These are phyloP conservation scores for Athalia rosae DNA, from an alignment of 2,888 invertebrate species.

Conservation along the genomic window DNA sequence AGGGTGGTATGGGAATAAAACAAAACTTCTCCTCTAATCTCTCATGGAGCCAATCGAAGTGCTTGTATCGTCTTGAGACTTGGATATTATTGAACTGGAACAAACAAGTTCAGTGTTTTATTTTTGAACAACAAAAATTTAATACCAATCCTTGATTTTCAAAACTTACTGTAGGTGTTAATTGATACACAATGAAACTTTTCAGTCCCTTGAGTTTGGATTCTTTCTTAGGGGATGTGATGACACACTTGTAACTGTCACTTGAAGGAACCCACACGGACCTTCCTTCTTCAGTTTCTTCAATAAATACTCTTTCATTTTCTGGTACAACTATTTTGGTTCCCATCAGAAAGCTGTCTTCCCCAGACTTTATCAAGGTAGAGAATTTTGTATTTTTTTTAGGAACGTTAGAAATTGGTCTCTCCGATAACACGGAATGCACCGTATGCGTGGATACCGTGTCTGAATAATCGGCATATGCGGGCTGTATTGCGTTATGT, in stretches of 20 bases:
- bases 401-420: conserved; percentile 74
- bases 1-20: conserved; percentile 94
- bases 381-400: conserved; percentile 89
- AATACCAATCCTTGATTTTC: neutral
- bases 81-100: conserved; percentile 90
- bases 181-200: conserved; percentile 96
- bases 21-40: conserved; percentile 95
- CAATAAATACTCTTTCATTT: conserved; percentile 82
- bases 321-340: conserved; percentile 83
- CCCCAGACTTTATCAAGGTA: conserved; percentile 91
- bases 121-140: neutral
- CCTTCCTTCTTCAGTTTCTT: conserved; percentile 81
- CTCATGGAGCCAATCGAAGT: conserved; percentile 99
- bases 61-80: conserved; percentile 96
- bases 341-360: conserved; percentile 92
- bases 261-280: conserved; percentile 86
- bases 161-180: conserved; percentile 87
- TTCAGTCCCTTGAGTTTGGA: conserved; percentile 98
- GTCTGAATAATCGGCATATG: conserved; percentile 69
- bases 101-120: conserved; percentile 31
- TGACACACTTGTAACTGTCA: conserved; percentile 87
- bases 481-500: conserved; percentile 63
- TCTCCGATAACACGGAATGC: conserved; percentile 80
- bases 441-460: conserved; percentile 75
- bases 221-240: conserved; percentile 97